Evolutionary conservation across 2,888 invertebrate species (phyloP).

Genomic region (Labia minor): DNA sequence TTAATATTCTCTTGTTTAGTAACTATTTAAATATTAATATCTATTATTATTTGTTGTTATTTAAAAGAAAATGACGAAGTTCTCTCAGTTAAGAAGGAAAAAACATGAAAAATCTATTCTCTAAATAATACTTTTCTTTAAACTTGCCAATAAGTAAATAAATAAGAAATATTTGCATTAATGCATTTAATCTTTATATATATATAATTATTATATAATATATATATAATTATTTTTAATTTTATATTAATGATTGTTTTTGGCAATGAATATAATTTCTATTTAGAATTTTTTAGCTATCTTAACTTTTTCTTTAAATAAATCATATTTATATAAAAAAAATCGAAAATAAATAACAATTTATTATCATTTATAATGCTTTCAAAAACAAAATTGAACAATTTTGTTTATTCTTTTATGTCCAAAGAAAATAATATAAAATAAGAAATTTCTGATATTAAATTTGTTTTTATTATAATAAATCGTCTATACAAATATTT

Average conservation of each 20-base stretch:
- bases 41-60: background rate
- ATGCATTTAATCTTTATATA: conserved; percentile 3
- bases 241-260: background rate
- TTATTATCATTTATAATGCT: background rate
- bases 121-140: background rate
- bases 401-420: background rate
- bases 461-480: background rate
- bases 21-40: background rate
- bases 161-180: background rate
- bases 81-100: background rate
- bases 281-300: conserved; percentile 1
- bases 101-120: background rate
- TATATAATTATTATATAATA: too few relatives aligned
- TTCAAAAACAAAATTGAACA: background rate
- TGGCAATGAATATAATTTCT: background rate
- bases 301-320: background rate
- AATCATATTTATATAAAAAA: background rate
- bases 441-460: background rate
- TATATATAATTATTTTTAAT: background rate
- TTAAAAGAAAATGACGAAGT: background rate
- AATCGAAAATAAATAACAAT: background rate
- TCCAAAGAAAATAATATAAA: background rate
- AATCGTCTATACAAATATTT: too few relatives aligned
- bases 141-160: background rate
- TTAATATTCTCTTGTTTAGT: background rate